Base-by-base conservation (phyloP, 2,797 vertebrate genomes). In the Sebastolobus alascanus region DNA sequence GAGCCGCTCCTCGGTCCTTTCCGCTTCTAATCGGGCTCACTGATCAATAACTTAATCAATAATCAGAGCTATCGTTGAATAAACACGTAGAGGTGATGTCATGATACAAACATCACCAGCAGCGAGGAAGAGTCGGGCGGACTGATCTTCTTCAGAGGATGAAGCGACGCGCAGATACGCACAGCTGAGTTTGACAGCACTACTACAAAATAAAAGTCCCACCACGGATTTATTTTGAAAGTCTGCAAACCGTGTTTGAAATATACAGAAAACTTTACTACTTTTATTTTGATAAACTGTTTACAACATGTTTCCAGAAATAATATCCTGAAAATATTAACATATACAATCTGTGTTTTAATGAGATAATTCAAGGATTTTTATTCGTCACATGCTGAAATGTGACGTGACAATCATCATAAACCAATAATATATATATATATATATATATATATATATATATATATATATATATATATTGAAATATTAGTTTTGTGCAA, bases 141-240 rank as follows among this genome's bases (percentile, higher is more conserved):
- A 16, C 13, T 13, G 8, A 70, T 72, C 4, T 40, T 40, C 12
- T 12, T 6, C 69, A 22, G 61, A 38, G 27, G 46, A 27, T 3
- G 40, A 20, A 54, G 13, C 16, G 13, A 46, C 25, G 25, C 25
- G 9, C 64, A 22, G n/a, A 54, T 10, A 59, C 77, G 75, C 68
- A 66, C 85, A 90, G 84, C 83, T 90, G 90, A 86, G 29, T 84
- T 61, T 90, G 90, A 93, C 90, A 91, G 89, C 77, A 4, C 22
- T 50, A 2, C 73, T 83, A 58, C 88, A 91, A 83, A 89, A 83
- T 86, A 90, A 86, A 75, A 75, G 77, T 5, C 73, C 6, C 20
- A 3, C 4, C 3, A 1, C 0, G 2, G 12, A 38, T 75, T 78
- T 66, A 78, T 79, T 8, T 11, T 68, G 69, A 68, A 69, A 50